Evolutionary conservation across 2,113 vertebrate genomes (phyloP), one percentile per base, ranked within the genome.

Genomic region (Hypanus sabinus): DNA sequence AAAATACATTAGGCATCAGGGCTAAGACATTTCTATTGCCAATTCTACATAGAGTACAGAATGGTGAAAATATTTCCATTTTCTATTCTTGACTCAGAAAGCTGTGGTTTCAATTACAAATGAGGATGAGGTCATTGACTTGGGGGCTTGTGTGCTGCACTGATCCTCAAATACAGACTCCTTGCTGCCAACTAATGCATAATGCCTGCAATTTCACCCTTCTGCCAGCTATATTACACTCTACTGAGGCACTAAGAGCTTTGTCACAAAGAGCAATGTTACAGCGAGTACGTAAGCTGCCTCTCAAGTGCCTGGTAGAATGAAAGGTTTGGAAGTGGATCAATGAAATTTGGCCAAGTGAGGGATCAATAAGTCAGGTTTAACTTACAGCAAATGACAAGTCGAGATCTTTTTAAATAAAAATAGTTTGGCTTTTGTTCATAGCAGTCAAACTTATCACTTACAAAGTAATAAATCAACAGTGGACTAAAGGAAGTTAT

Each of bases 21-120:
- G 33, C 18, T 18, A n/a, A 11, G 76, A 12, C 3, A 36, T 79
- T 33, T 79, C n/a, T 4, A 79, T 36, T 33, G 14, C 18, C 60
- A 90, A 60, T n/a, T 90, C 62, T 65, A 33, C 85, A 65, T 60
- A 60, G 10, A n/a, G 0, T 27, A 60, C 6, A 0, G 60, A 33
- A 30, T 7, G 14, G 33, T 73, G 85, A 62, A 65, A 65, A 12
- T 33, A 18, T 14, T 33, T 90, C 30, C 60, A 90, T 30, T 14
- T 90, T 68, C 85, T 90, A 90, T 90, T 90, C 62, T n/a, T 65
- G 85, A 20, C 85, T 90, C 30, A 33, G 60, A 33, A n/a, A 65
- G 60, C 60, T 65, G 30, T 33, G 57, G 85, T 33, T 68, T 68
- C 30, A 33, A 90, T 90, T 68, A 33, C 60, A 90, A 20, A 65